Conservation (phyloP, 2,888 invertebrate genomes). For the Bedellia somnulentella region DNA sequence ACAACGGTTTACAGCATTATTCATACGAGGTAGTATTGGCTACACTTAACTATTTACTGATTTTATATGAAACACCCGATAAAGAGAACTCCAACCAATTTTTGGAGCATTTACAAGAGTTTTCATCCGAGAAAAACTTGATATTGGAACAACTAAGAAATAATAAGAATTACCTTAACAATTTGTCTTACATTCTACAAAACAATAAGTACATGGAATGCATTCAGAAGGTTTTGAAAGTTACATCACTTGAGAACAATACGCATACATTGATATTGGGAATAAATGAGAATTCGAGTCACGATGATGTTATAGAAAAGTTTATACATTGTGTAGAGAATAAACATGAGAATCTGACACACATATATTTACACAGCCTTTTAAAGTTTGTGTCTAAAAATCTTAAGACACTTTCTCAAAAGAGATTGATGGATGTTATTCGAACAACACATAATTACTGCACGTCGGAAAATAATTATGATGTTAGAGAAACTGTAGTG, state of each 20-base stretch:
- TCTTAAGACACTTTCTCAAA: conserved; percentile 11
- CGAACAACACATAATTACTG: conserved; percentile 23
- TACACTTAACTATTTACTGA: conserved; percentile 19
- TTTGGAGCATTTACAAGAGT: conserved; percentile 18
- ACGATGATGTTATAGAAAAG: conserved; percentile 17
- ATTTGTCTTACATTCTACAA: conserved; percentile 19
- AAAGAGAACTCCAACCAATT: conserved; percentile 15
- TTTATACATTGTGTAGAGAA: conserved; percentile 20
- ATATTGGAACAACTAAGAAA: conserved; percentile 13
- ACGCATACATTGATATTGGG: conserved; percentile 22
- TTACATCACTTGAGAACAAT: conserved; percentile 22
- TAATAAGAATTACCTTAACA: conserved; percentile 14
- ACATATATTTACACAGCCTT: conserved; percentile 29
- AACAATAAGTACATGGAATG: conserved; percentile 26
- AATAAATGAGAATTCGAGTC: conserved; percentile 11
- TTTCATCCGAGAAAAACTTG: conserved; percentile 11
- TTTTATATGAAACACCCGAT: conserved; percentile 16
- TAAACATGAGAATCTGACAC: conserved; percentile 30
- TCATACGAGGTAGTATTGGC: conserved; percentile 21
- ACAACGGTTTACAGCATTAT: conserved; percentile 16
- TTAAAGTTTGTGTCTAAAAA: conserved; percentile 18
- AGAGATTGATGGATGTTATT: conserved; percentile 18
- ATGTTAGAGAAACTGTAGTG: conserved; percentile 20
- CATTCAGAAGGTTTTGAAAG: conserved; percentile 26
- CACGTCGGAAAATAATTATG: conserved; percentile 24